Evolutionary conservation across 2,797 vertebrate species (phyloP), one percentile per base, ranked within the genome.

Genomic region (Streptopelia turtur): DNA sequence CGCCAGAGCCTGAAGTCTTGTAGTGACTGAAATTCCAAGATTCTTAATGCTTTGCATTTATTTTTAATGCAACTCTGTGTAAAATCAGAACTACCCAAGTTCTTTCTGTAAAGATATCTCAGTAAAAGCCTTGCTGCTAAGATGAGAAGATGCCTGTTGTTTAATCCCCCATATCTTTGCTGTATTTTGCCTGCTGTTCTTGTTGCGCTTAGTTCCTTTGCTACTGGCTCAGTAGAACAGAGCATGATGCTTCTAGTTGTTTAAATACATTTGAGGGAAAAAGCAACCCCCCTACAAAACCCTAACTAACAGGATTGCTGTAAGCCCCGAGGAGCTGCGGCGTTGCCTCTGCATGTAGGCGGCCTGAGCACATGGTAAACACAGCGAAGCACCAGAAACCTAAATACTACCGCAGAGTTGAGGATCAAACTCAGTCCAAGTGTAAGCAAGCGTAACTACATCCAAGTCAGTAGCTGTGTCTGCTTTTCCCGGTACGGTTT

Each of bases 11-110:
- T 64, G 70, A 76, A 72, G 23, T 35, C 68, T 52, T 30, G 43
- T 21, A 63, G 41, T 10, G 47, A 50, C 24, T 21, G 33, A 87
- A 66, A 83, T 87, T 77, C 89, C 74, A 85, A 49, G 75, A 74
- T 57, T 37, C 61, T 78, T 68, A 69, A 63, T n/a, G 28, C 30
- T 79, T 65, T n/a, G 16, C 71, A 28, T 93, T 82, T 90, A 47
- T 90, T 93, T 95, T 92, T 90, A 80, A 70, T 57, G 53, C 56
- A 30, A 15, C 28, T 80, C 75, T 50, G 45, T 45, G 27, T 77
- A 87, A 95, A 94, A 89, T 64, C 80, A 89, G 68, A 93, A 53
- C 39, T 21, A 70, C 49, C 87, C 43, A 35, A 70, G 82, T 68
- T 77, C 25, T 56, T 79, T 70, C 72, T 80, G 21, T 77, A n/a